A percentile compares a stretch with the other conserved stretches of the same genome.
phyloP scores from a whole-genome alignment of 2,888 invertebrate genomes.

The Drosophila ustulata region DNA sequence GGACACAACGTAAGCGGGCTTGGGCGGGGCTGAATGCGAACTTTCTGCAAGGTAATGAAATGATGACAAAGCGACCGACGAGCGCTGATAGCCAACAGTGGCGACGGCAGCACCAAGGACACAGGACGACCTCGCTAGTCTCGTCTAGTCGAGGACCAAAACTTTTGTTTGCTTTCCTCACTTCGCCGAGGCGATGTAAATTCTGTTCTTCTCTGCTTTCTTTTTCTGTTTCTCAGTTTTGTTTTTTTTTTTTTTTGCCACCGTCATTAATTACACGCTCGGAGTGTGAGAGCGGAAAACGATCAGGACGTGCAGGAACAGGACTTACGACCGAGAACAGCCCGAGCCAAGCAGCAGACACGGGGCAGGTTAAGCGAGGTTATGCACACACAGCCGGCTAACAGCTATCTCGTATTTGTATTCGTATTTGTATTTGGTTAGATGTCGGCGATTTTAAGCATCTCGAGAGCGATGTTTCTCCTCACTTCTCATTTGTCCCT shows the following conservation, averaged over 20 bases:
- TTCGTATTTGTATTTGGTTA: slow-evolving; percentile 45
- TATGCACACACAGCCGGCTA: slow-evolving; percentile 52
- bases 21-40: slow-evolving; percentile 11
- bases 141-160: slow-evolving; percentile 46
- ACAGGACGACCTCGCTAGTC: slow-evolving; percentile 21
- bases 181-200: slow-evolving; percentile 64
- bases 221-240: neutral
- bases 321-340: neutral
- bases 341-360: slow-evolving; percentile 5
- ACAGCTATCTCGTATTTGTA: slow-evolving; percentile 9
- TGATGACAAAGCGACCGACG: slow-evolving; percentile 73
- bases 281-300: slow-evolving; percentile 39
- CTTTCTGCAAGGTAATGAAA: slow-evolving; percentile 76
- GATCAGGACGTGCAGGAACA: slow-evolving; percentile 34
- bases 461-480: slow-evolving; percentile 28
- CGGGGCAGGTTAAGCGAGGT: slow-evolving; percentile 58
- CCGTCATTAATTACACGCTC: slow-evolving; percentile 69
- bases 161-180: slow-evolving; percentile 63
- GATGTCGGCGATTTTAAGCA: slow-evolving; percentile 23
- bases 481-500: neutral
- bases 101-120: slow-evolving; percentile 28
- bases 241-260: slow-evolving; percentile 24
- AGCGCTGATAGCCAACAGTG: slow-evolving; percentile 51
- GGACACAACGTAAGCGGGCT: neutral
- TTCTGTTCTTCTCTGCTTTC: slow-evolving; percentile 36